Evolutionary conservation across 92 coral and sea anemone genomes (phyloP).

Genomic region (Muricea muricata): DNA sequence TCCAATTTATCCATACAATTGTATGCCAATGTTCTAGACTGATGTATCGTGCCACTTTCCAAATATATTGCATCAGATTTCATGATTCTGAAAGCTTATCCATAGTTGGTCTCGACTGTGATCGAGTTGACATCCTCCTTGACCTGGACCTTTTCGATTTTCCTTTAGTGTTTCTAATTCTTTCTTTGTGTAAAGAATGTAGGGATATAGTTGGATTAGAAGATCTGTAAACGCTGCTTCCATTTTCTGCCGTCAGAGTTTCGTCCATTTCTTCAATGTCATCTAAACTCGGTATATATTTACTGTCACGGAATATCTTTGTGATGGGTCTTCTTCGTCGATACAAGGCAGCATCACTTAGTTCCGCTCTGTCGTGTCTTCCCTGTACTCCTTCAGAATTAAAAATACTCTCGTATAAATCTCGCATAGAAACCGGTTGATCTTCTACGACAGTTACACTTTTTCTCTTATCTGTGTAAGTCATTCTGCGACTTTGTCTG

Average conservation of each 20-base stretch:
- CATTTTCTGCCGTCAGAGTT: background rate
- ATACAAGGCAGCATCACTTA: background rate
- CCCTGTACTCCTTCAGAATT: background rate
- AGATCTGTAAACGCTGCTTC: background rate
- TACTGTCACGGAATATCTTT: conserved; percentile 25
- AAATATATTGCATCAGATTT: background rate
- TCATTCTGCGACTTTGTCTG: background rate
- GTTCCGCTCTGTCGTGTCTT: conserved; percentile 34
- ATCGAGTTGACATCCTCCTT: background rate
- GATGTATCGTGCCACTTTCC: too few relatives aligned
- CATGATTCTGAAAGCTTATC: background rate
- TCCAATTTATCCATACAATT: too few relatives aligned
- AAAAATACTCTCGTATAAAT: background rate
- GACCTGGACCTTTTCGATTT: background rate
- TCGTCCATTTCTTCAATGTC: conserved; percentile 41
- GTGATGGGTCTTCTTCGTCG: conserved; percentile 23
- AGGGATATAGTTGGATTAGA: background rate
- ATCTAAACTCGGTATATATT: conserved; percentile 10
- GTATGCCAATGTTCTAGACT: background rate
- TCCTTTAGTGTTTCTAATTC: conserved; percentile 14
- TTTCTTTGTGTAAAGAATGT: conserved; percentile 33
- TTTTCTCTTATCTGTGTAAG: background rate
- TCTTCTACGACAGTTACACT: background rate
- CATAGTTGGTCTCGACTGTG: too few relatives aligned
- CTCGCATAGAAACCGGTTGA: conserved; percentile 29